These are phyloP conservation scores for Sciurus carolinensis DNA, from an alignment of 2,797 vertebrate genomes.

Conservation along the genomic window DNA sequence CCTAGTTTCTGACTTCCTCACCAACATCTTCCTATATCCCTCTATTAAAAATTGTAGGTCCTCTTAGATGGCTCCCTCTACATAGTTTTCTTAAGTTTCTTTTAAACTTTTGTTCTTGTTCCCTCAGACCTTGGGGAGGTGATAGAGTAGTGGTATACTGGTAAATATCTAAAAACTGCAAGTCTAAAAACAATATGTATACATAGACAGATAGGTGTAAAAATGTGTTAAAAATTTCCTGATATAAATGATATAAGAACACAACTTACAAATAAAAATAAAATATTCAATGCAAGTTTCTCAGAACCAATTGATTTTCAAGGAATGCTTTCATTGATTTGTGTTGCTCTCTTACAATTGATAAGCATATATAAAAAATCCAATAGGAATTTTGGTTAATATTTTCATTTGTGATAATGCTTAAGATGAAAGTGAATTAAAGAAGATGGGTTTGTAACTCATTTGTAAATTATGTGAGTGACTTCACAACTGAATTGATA, in stretches of 20 bases:
- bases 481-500: not conserved
- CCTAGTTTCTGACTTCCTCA: not conserved
- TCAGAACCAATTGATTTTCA: conserved; percentile 33
- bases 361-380: not conserved
- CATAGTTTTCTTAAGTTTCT: not conserved
- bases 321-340: conserved; percentile 10
- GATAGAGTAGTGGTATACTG: not conserved
- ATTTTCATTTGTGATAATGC: conserved; percentile 35
- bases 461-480: conserved; percentile 22
- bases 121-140: not conserved
- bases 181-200: not conserved
- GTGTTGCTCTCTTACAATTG: conserved; percentile 24
- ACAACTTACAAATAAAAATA: conserved; percentile 33
- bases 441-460: not conserved
- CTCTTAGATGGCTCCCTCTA: not conserved
- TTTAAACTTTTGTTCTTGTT: not conserved
- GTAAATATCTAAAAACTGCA: not conserved
- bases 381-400: conserved; percentile 21
- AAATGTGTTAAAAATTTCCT: not conserved
- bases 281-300: conserved; percentile 11
- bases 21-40: not conserved
- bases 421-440: conserved; percentile 7
- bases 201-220: not conserved
- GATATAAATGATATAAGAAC: not conserved
- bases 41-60: not conserved